phyloP scores from a whole-genome alignment of 1,140 invertebrate genomes.

The Cheumatopsyche charites region DNA sequence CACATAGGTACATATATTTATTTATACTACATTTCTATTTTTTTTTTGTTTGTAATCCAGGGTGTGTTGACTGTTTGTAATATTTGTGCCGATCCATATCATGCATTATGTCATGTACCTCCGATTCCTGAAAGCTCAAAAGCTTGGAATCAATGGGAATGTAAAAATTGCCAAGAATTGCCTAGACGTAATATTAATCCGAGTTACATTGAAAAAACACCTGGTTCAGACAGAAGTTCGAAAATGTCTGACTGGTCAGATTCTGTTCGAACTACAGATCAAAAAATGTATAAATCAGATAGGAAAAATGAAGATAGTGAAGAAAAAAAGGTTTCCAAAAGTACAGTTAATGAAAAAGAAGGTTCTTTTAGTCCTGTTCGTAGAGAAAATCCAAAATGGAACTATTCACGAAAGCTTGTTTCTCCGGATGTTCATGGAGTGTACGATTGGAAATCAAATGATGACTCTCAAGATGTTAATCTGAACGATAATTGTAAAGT shows the following conservation, averaged over 20 bases:
- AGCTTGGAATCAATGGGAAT: constrained; percentile 65
- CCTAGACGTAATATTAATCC: constrained; percentile 41
- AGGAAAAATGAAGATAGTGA: constrained; percentile 42
- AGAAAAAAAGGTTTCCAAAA: constrained; percentile 36
- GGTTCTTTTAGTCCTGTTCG: constrained; percentile 37
- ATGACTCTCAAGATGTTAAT: constrained; percentile 23
- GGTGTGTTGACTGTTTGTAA: constrained; percentile 77
- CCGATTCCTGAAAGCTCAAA: constrained; percentile 63
- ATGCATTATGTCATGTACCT: constrained; percentile 75
- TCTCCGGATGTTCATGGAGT: constrained; percentile 32
- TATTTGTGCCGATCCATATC: constrained; percentile 82
- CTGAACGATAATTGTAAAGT: background rate
- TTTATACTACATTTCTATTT: background rate
- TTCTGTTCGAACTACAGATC: constrained; percentile 37
- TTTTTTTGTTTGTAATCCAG: constrained; percentile 55
- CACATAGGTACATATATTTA: background rate
- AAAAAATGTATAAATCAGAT: constrained; percentile 39
- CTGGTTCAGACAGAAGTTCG: constrained; percentile 43
- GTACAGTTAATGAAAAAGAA: constrained; percentile 35
- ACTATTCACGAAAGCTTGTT: constrained; percentile 31
- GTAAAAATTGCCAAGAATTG: constrained; percentile 62
- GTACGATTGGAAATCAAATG: constrained; percentile 34
- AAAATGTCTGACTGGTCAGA: constrained; percentile 45
- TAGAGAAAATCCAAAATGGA: constrained; percentile 36
- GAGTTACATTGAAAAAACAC: constrained; percentile 41